Base-by-base conservation (phyloP, 2,797 vertebrate genomes). In the Tangara arthus region DNA sequence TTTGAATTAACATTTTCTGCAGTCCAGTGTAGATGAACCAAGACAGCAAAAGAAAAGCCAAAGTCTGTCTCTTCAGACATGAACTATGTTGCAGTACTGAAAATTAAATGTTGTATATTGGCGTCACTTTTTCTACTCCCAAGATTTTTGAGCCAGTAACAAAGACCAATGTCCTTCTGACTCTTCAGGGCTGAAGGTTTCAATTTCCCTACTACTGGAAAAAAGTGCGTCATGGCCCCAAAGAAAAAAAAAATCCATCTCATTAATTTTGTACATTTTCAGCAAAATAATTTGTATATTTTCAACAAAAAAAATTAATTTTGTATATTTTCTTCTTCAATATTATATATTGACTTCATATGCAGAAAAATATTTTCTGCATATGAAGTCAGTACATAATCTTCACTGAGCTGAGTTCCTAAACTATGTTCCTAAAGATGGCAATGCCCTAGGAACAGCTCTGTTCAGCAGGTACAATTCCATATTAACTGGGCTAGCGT, bases 241-340 rank as follows among this genome's bases (percentile, higher is more conserved):
- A 94, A 44, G 81, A 72, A 89, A 87, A 83, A 91, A 88, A 78
- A 23, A 3, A 42, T 55, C 65, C 46, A 65, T 85, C 65, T 89
- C 52, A 76, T 73, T 96, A 86, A 64, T 85, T 83, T 82, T 89
- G 42, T 32, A 23, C 55, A 53, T 89, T 94, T 86, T 85, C 82
- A 66, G 66, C 56, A 86, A 85, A 91, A 15, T 8, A 17, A 41
- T 41, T 41, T 41, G 39, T 41, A 41, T 16, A 41, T 41, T 39
- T 39, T 39, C 39, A 39, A 41, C 39, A 41, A 15, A 41, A 41
- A 39, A 39, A 39, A 39, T 39, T 39, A 39, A 39, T 39, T 39
- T 15, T 41, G 39, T 15, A 41, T 41, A 16, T 41, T 41, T 41
- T 41, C 39, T 41, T 41, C 39, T 41, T 41, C 39, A 41, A 41